A percentile compares a stretch with the other conserved stretches of the same genome.
phyloP scores from a whole-genome alignment of 2,888 invertebrate species.

The Himalopsyche kuldschensis region DNA sequence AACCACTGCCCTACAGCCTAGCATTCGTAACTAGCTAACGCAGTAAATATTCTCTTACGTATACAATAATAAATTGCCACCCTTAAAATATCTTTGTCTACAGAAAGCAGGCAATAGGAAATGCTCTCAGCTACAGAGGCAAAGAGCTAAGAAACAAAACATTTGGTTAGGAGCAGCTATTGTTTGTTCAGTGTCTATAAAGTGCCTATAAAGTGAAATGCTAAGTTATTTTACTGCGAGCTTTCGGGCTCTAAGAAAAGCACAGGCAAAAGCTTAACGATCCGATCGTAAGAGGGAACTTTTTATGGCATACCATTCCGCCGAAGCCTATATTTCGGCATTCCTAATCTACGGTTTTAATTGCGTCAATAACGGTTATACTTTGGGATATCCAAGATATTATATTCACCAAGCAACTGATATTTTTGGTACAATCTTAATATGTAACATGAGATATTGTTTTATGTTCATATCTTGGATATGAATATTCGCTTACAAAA shows the following conservation, averaged over 20 bases:
- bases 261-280: neutral
- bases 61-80: slow-evolving; percentile 35
- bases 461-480: neutral
- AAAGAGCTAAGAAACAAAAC: slow-evolving; percentile 31
- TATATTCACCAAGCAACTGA: neutral
- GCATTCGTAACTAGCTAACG: slow-evolving; percentile 22
- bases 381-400: neutral
- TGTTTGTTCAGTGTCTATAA: slow-evolving; percentile 26
- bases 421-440: neutral
- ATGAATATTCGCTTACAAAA: no score
- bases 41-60: slow-evolving; percentile 20
- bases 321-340: neutral
- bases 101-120: slow-evolving; percentile 28
- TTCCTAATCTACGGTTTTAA: neutral
- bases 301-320: neutral
- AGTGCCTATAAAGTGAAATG: slow-evolving; percentile 27
- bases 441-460: neutral
- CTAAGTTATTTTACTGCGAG: slow-evolving; percentile 20
- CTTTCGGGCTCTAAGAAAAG: neutral
- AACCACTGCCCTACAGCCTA: neutral
- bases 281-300: neutral
- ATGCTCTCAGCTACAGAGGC: slow-evolving; percentile 27
- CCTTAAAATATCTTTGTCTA: slow-evolving; percentile 38
- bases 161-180: slow-evolving; percentile 27
- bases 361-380: neutral